Base-by-base conservation (phyloP, 2,888 invertebrate genomes). In the Meliscaeva auricollis region DNA sequence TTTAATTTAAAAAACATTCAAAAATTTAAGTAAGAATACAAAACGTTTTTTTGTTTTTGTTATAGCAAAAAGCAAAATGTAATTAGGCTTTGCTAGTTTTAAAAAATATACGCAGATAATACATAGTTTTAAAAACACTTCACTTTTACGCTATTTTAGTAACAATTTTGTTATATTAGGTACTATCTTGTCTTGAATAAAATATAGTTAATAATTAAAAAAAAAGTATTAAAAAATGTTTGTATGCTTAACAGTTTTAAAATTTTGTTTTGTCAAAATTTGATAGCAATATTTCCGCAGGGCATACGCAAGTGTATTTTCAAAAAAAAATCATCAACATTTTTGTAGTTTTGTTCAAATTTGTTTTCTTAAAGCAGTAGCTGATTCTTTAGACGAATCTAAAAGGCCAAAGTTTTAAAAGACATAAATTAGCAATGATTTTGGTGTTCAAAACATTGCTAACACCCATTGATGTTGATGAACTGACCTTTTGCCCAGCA, bases 401-500 rank as follows among this genome's bases (percentile, higher is more conserved):
- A 80, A 74, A 81, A 80, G 81, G 76, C 85, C 80, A 85, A 80
- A 85, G 52, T 81, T 81, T 76, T 62, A 81, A 75, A 85, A 88
- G 87, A 87, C 88, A 88, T 58, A 88, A 84, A 88, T 87, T 87
- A 88, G 87, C 88, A 83, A 89, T 83, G 88, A 90, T 89, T 89
- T 91, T 90, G 88, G 90, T 89, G 89, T 90, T 89, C 89, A 90
- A 89, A 87, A 91, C 89, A 88, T 89, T 89, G 88, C 89, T 89
- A 88, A 89, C 89, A 89, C 89, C 89, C 88, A 89, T 90, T 88
- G 90, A 89, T 87, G 89, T 89, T 87, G 91, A 90, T 87, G 90
- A 89, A 89, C 90, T 90, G 87, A 90, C 88, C 89, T 90, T 90
- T 76, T 96, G 96, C 89, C 96, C 95, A 87, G 95, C 95, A 93